Base-by-base conservation (phyloP, 2,113 vertebrate genomes). In the Eonycteris spelaea region DNA sequence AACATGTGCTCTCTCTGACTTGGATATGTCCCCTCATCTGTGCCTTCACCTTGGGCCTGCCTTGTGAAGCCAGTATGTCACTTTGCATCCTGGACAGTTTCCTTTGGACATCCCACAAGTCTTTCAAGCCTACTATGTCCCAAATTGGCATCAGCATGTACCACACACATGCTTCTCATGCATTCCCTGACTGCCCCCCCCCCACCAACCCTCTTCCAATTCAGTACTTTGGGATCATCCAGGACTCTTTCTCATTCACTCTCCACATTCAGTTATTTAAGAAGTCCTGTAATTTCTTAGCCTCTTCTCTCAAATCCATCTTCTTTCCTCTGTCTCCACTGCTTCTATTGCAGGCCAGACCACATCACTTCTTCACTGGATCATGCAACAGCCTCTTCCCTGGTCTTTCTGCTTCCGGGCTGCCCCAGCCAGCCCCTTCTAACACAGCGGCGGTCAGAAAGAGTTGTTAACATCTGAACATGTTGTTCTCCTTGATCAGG, bases 201-300 rank as follows among this genome's bases (percentile, higher is more conserved):
- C 12, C 7, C 14, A 1, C 9, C 30, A 0, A 11, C 7, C 24
- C 7, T 33, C 8, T 26, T 35, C 16, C 59, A 63, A 2, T 2
- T 7, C 1, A 6, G 38, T 6, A 3, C 38, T 59, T 53, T 57
- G 55, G 22, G 22, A 5, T 70, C 12, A 35, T 21, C 45, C 30
- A 24, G 14, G 70, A 33, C 48, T 65, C 73, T 43, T 80, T 86
- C 59, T 83, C 63, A 24, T 73, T 87, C 33, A n/a, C 45, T 63
- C 10, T 45, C 84, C 63, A 61, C 43, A n/a, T 35, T 40, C 11
- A 1, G 40, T 77, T 85, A 45, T 82, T 86, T 53, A 48, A 45
- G 45, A 75, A 73, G 74, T 43, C 24, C 30, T 48, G 48, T 35
- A 18, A 18, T 73, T 68, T 73, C 68, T 51, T 45, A 51, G 65